These are phyloP conservation scores for Lasioglossum lativentre DNA, from an alignment of 2,888 invertebrate species.

Conservation along the genomic window DNA sequence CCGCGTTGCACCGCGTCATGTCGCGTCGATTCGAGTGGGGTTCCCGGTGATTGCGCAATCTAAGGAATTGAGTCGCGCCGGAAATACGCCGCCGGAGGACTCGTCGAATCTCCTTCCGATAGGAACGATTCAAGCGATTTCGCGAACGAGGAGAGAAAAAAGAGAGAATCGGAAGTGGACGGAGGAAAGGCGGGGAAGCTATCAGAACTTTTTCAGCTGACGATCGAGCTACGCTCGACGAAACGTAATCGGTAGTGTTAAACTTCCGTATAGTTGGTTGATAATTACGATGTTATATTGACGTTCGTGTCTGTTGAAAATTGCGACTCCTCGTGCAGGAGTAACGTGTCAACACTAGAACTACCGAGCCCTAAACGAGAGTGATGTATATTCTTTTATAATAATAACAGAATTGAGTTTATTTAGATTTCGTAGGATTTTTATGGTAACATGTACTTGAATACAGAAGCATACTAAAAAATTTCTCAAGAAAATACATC, in stretches of 20 bases:
- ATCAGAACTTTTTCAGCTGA: conserved; percentile 21
- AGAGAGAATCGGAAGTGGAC: neutral
- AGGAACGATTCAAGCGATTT: conserved; percentile 32
- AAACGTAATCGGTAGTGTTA: conserved; percentile 2
- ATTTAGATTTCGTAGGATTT: no score
- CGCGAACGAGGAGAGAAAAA: conserved; percentile 22
- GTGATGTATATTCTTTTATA: no score
- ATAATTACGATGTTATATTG: neutral
- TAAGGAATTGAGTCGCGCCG: conserved; percentile 30
- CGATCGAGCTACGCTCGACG: neutral
- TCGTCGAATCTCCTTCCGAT: conserved; percentile 31
- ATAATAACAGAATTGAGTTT: no score
- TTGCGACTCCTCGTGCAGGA: neutral
- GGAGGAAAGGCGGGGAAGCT: neutral
- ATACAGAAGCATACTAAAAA: no score
- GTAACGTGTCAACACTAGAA: neutral
- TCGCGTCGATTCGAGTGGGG: conserved; percentile 5
- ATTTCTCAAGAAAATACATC: no score
- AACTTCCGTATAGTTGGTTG: neutral
- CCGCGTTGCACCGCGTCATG: neutral
- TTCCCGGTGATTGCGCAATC: conserved; percentile 41
- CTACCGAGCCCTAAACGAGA: no score
- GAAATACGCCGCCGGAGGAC: conserved; percentile 34
- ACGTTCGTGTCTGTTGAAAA: neutral
- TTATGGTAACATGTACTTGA: no score